Conservation (phyloP, 2,797 vertebrate genomes). For the Choloepus didactylus region DNA sequence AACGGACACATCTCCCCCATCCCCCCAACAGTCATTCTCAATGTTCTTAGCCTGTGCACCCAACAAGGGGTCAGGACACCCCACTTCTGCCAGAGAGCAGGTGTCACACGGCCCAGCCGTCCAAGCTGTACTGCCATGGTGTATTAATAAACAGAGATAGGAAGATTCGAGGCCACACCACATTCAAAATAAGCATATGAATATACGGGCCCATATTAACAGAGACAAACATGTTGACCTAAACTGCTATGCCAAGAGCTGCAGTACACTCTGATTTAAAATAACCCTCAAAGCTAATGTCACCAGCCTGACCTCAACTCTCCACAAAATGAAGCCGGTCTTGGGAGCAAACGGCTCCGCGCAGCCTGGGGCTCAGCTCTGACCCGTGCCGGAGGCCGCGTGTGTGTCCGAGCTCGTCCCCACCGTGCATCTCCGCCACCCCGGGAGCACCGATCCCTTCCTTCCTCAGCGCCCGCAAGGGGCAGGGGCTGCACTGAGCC, state of each 20-base stretch:
- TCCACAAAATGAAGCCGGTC: conserved; percentile 6
- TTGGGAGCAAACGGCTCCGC: conserved; percentile 69
- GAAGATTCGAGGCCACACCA: conserved; percentile 66
- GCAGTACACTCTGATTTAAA: conserved; percentile 84
- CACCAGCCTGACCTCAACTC: conserved; percentile 58
- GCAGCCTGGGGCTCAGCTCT: conserved; percentile 70
- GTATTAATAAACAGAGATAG: conserved; percentile 77
- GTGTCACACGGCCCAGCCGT: conserved; percentile 29
- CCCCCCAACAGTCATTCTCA: background rate
- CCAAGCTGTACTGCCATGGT: background rate
- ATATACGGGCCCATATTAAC: conserved; percentile 69
- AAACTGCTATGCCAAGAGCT: conserved; percentile 81
- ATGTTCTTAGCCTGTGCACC: background rate
- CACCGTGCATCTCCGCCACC: too few species aligned
- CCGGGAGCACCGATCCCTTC: background rate
- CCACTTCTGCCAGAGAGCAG: conserved; percentile 59
- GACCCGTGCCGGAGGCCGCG: conserved; percentile 60
- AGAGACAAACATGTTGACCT: conserved; percentile 78
- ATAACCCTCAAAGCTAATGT: conserved; percentile 75
- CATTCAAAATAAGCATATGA: conserved; percentile 83
- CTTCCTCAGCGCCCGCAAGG: conserved; percentile 25
- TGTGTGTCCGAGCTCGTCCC: background rate
- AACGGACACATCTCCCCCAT: background rate
- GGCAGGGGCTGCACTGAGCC: background rate
- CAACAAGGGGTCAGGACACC: too few species aligned